Percentiles rank a stretch among this genome's conserved stretches.
Evolutionary conservation across 1,140 invertebrate genomes (phyloP).

Genomic region (Atopsyche davidsoni): DNA sequence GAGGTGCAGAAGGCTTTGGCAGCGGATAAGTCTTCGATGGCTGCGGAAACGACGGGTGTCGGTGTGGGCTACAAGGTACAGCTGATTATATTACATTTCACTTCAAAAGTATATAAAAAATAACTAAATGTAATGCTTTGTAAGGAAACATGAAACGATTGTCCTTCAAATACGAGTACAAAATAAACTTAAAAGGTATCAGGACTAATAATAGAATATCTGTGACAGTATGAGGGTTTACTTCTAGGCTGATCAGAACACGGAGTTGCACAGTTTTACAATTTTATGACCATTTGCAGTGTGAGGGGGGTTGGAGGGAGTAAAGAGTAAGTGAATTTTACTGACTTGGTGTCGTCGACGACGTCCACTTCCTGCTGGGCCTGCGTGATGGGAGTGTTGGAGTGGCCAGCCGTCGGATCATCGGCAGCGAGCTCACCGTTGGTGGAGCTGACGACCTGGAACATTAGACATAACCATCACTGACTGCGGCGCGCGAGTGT

Average conservation of each 20-base stretch:
- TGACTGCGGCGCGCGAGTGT: too few relatives aligned
- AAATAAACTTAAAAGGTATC: too few relatives aligned
- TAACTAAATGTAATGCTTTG: too few relatives aligned
- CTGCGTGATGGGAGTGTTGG: conserved; percentile 92
- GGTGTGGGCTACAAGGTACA: too few relatives aligned
- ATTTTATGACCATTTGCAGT: neutral
- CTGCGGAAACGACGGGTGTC: too few relatives aligned
- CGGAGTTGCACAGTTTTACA: neutral
- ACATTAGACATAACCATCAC: too few relatives aligned
- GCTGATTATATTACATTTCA: too few relatives aligned
- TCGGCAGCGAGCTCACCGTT: conserved; percentile 93
- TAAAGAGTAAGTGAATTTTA: conserved; percentile 38
- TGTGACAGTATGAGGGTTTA: too few relatives aligned
- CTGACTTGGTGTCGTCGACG: conserved; percentile 87
- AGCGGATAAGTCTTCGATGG: too few relatives aligned
- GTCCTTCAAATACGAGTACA: neutral
- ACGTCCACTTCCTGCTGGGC: conserved; percentile 86
- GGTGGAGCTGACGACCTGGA: conserved; percentile 93
- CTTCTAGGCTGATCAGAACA: neutral
- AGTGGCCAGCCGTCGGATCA: conserved; percentile 92
- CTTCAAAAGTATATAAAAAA: neutral
- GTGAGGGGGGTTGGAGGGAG: neutral
- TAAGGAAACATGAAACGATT: neutral
- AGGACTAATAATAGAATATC: too few relatives aligned
- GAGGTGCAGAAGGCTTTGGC: too few relatives aligned